Evolutionary conservation across 1,140 invertebrate genomes (phyloP).

Genomic region (Camponotus vicinus): DNA sequence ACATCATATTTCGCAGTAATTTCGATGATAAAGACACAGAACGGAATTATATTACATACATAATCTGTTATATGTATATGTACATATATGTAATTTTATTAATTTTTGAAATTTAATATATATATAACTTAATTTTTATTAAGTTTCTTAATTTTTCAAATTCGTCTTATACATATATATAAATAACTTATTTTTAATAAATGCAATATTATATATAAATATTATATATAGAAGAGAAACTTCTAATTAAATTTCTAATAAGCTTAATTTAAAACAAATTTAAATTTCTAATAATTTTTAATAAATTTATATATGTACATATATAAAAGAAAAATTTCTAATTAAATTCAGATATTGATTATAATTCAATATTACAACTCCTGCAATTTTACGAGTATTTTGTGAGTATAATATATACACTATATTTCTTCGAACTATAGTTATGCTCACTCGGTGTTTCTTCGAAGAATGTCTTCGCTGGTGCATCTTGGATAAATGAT

Average conservation of each 20-base stretch:
- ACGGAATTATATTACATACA: background rate
- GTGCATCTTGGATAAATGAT: slow-evolving; percentile 25
- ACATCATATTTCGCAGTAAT: background rate
- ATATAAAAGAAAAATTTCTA: background rate
- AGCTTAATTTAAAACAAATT: too few species aligned
- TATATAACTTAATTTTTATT: background rate
- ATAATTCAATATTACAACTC: background rate
- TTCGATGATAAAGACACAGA: background rate
- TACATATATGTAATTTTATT: background rate
- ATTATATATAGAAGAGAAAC: too few species aligned
- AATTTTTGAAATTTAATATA: background rate
- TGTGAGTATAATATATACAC: too few species aligned
- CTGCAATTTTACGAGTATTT: background rate
- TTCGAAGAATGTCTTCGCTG: background rate
- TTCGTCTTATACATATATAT: too few species aligned
- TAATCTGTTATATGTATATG: background rate
- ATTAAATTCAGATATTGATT: background rate
- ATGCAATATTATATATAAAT: too few species aligned
- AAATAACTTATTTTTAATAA: too few species aligned
- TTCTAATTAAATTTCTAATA: too few species aligned
- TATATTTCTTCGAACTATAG: too few species aligned
- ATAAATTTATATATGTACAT: background rate
- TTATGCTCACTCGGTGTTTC: background rate
- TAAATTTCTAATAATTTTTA: background rate
- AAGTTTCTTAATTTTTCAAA: too few species aligned